These are phyloP conservation scores for Stichopus horrens DNA, from an alignment of 53 echinoderm and acorn worm genomes.

Conservation along the genomic window DNA sequence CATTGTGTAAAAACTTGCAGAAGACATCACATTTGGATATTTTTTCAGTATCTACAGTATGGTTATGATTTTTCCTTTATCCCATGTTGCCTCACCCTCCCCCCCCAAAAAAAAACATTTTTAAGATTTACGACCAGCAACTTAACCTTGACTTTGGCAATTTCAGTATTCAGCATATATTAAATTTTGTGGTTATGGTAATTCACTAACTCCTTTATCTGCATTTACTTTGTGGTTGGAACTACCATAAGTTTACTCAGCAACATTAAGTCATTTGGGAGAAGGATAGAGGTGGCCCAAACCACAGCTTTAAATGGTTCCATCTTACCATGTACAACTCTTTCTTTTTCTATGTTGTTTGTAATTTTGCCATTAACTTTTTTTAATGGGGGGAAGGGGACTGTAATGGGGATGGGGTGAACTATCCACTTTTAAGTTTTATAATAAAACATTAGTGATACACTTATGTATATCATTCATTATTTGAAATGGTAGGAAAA, in stretches of 20 bases:
- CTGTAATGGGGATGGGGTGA: too few species aligned
- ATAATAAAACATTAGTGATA: too few species aligned
- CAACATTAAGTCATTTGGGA: conserved; percentile 3
- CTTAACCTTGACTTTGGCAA: neutral
- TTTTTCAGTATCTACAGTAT: neutral
- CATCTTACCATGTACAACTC: neutral
- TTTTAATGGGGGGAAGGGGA: too few species aligned
- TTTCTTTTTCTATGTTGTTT: too few species aligned
- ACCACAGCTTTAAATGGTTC: neutral
- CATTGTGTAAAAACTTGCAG: neutral
- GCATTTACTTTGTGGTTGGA: neutral
- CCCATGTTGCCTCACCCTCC: neutral
- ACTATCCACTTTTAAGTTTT: too few species aligned
- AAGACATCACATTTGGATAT: neutral
- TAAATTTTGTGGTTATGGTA: neutral
- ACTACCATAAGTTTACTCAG: neutral
- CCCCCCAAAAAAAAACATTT: neutral
- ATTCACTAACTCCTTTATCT: neutral
- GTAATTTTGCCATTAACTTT: too few species aligned
- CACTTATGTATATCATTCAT: too few species aligned
- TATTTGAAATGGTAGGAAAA: too few species aligned
- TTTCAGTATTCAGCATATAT: neutral
- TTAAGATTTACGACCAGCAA: neutral
- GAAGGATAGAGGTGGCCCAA: neutral
- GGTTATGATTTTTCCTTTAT: neutral